Conservation (phyloP, 2,113 vertebrate genomes). For the Gracilinanus agilis region DNA sequence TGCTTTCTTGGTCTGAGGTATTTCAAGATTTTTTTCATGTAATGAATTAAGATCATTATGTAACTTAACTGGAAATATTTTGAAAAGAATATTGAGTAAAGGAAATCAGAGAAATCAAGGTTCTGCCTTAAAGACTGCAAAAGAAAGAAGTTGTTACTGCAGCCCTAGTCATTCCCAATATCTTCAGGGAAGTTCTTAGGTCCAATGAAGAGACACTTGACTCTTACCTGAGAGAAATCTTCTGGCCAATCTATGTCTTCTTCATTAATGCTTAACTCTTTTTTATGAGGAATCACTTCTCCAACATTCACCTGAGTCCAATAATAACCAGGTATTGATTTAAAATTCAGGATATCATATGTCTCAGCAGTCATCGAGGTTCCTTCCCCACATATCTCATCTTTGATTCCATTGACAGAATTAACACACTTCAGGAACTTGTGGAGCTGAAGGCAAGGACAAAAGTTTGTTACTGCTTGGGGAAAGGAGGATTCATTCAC, state of each 20-base stretch:
- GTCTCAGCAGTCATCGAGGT: background rate
- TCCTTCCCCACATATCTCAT: background rate
- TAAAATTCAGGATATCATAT: background rate
- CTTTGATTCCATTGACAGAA: background rate
- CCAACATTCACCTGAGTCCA: background rate
- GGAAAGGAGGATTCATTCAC: background rate
- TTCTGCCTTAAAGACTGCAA: no score
- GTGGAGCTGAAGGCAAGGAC: background rate
- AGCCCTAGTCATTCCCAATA: no score
- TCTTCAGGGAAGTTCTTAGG: background rate
- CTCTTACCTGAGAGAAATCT: background rate
- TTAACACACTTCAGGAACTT: background rate
- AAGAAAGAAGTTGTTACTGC: no score
- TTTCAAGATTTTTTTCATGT: no score
- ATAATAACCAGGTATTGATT: accelerated
- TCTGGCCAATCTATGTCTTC: background rate
- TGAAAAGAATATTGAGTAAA: no score
- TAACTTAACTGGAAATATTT: no score
- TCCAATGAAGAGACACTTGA: background rate
- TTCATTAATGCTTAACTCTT: background rate
- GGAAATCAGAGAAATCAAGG: no score
- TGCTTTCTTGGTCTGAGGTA: no score
- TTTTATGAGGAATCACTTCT: background rate
- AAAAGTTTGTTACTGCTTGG: background rate
- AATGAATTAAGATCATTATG: no score